Evolutionary conservation across 64 coral and sea anemone species (phyloP), one percentile per base, ranked within the genome.

Genomic region (Anthopleura sola): DNA sequence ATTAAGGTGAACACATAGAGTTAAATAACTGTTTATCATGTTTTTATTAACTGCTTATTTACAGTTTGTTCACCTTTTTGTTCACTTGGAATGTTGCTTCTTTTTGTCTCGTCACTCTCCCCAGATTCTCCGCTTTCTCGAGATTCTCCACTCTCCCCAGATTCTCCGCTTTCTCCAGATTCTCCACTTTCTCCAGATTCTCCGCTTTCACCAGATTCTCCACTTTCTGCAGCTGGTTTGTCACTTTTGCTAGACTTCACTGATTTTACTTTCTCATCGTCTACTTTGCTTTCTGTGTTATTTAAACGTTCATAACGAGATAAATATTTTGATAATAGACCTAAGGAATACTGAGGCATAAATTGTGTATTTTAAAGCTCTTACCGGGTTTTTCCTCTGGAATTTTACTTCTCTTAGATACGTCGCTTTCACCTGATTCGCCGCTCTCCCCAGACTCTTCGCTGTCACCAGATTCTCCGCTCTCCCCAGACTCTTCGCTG

Each of bases 401-500:
- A 3, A 37, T 77, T 37, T 38, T 40, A 37, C 13, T 37, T 77
- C 33, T 36, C 7, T 37, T 77, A 16, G 36, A 36, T 34, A 37
- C 10, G 0, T 64, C 49, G 26, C 78, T 90, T 3, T 94, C 92
- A 0, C 44, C 84, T 14, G 82, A 81, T 17, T 93, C 91, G 3
- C 37, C 87, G 16, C 80, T 88, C 6, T 85, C 80, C 3, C 86
- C 80, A 51, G 90, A 88, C 6, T 84, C 90, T 19, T 54, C 85
- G 18, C 36, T 60, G 2, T 93, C 92, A 0, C 87, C 87, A 50
- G 87, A 89, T 12, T 93, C 78, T 23, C 55, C 85, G 32, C 54
- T 60, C 16, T 85, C 85, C 5, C 78, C 84, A 58, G 92, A 93
- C 5, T 86, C 56, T 0, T 50, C 76, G 20, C 87, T 49, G 21